phyloP scores from a whole-genome alignment of 2,888 invertebrate genomes.

The Agrilus mali region DNA sequence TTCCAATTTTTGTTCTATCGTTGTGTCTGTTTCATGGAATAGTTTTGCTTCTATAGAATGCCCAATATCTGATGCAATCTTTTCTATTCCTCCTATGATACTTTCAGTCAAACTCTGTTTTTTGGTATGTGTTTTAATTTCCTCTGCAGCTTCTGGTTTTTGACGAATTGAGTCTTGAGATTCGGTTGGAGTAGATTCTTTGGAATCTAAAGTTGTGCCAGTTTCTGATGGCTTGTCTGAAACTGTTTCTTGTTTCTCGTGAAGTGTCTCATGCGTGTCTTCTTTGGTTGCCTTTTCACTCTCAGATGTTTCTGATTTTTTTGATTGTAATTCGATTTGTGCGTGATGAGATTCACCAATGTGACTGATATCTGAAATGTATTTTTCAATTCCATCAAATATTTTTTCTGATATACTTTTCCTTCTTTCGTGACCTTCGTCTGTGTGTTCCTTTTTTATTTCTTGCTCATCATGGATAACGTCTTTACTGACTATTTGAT shows the following conservation, averaged over 20 bases:
- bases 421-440: neutral
- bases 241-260: too few species aligned
- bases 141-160: too few species aligned
- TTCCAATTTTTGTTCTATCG: neutral
- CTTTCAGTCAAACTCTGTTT: too few species aligned
- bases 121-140: too few species aligned
- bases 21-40: neutral
- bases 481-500: conserved; percentile 5
- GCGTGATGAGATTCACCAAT: neutral
- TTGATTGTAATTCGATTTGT: too few species aligned
- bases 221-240: too few species aligned
- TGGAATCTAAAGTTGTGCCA: too few species aligned
- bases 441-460: conserved; percentile 20
- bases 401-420: neutral
- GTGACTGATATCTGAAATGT: conserved; percentile 5
- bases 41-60: neutral
- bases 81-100: neutral
- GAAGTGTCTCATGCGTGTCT: too few species aligned
- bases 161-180: too few species aligned
- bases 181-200: too few species aligned
- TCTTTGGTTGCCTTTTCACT: too few species aligned
- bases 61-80: neutral
- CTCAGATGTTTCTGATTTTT: too few species aligned
- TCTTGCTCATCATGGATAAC: conserved; percentile 15
- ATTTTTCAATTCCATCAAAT: neutral